Evolutionary conservation across 2,113 vertebrate species (phyloP).

Genomic region (Uropsilus gracilis): DNA sequence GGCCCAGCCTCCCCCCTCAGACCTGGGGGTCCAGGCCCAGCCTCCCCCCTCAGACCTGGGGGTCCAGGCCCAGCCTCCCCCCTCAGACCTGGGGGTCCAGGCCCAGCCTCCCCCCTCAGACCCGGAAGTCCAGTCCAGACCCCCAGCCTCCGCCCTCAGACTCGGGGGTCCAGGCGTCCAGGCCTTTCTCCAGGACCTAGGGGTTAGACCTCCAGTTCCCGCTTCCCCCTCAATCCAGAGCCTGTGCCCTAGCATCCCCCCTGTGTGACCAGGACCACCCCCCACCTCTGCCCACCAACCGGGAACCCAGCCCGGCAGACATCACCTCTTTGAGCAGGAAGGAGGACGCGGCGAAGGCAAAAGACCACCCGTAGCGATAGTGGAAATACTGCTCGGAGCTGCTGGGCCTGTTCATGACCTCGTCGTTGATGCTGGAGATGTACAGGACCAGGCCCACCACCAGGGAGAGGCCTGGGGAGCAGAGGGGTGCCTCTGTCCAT

Average conservation of each 20-base stretch:
- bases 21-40: neutral
- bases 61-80: neutral
- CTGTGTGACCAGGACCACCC: neutral
- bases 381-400: conserved; percentile 95
- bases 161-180: neutral
- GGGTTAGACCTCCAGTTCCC: neutral
- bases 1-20: neutral
- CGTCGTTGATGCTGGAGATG: conserved; percentile 97
- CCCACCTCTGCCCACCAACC: neutral
- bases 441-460: conserved; percentile 95
- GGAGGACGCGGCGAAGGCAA: conserved; percentile 95
- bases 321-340: conserved; percentile 95
- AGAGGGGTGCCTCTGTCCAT: neutral
- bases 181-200: neutral
- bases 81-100: no score
- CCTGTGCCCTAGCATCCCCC: neutral
- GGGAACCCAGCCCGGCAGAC: neutral
- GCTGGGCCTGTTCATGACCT: conserved; percentile 95
- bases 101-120: neutral
- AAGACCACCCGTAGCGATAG: conserved; percentile 96
- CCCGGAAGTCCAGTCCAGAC: no score
- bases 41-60: neutral
- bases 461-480: conserved; percentile 90
- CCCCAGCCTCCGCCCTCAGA: neutral
- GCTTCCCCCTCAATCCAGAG: neutral